phyloP scores from a whole-genome alignment of 2,113 vertebrate genomes.

The Oncorhynchus masou region DNA sequence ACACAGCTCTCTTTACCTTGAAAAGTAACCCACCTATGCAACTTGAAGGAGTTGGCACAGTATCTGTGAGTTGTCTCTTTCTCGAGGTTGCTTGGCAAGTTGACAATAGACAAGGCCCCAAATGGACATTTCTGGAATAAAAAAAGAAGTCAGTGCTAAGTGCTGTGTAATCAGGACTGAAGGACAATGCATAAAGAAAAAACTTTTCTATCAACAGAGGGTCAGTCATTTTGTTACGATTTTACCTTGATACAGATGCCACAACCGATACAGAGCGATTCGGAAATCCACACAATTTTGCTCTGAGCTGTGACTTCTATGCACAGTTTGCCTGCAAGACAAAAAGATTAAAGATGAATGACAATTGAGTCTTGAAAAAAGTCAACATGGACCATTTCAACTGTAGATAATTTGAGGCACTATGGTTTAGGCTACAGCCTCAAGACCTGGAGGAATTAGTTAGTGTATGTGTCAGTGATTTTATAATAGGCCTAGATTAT shows the following conservation, averaged over 20 bases:
- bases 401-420: too few relatives aligned
- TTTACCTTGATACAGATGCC: slow-evolving; percentile 98
- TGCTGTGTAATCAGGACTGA: background rate
- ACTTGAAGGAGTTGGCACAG: slow-evolving; percentile 98
- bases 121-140: slow-evolving; percentile 94
- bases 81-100: slow-evolving; percentile 97
- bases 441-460: too few relatives aligned
- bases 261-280: slow-evolving; percentile 97
- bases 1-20: background rate
- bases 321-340: slow-evolving; percentile 87
- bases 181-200: background rate
- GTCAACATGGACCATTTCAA: background rate
- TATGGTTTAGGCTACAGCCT: too few relatives aligned
- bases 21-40: slow-evolving; percentile 83
- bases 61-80: slow-evolving; percentile 99
- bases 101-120: slow-evolving; percentile 96
- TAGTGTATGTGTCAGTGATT: too few relatives aligned
- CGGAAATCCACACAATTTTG: slow-evolving; percentile 97
- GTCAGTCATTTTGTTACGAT: background rate
- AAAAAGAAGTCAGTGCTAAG: slow-evolving; percentile 4
- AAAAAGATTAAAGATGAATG: background rate
- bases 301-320: slow-evolving; percentile 91
- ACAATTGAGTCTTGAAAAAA: background rate
- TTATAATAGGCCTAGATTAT: too few relatives aligned
- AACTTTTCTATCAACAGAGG: background rate